These are phyloP conservation scores for Aphodius granarius DNA, from an alignment of 2,888 invertebrate species.

Conservation along the genomic window DNA sequence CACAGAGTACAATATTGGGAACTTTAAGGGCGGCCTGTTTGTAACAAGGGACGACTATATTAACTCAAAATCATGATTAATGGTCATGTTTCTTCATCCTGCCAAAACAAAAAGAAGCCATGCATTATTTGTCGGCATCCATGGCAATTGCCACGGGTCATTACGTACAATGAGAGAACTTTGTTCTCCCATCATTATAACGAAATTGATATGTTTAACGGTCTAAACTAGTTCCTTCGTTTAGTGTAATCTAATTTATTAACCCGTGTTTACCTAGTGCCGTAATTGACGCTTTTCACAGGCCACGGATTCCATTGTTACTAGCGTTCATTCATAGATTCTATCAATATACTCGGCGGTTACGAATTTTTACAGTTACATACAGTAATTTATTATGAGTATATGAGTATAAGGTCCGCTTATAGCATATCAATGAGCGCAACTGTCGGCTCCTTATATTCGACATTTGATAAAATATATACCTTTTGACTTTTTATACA, in stretches of 20 bases:
- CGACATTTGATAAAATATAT: neutral
- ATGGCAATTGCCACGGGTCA: neutral
- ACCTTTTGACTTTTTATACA: no score
- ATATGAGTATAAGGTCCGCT: neutral
- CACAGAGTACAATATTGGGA: neutral
- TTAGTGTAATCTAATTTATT: neutral
- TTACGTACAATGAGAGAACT: neutral
- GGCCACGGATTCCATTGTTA: neutral
- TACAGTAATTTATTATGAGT: neutral
- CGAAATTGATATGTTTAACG: neutral
- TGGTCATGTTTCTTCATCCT: neutral
- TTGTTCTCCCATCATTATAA: neutral
- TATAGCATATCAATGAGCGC: neutral
- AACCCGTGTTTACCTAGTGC: neutral
- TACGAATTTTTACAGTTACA: neutral
- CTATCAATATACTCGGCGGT: neutral
- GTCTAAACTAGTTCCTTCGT: neutral
- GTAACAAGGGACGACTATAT: neutral
- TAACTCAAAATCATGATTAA: neutral
- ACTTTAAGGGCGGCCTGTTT: neutral
- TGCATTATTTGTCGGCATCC: neutral
- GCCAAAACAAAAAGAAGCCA: neutral
- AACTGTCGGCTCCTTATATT: neutral
- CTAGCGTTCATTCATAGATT: neutral
- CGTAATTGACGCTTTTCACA: neutral